These are phyloP conservation scores for Hydrozoanthus tunicans DNA, from an alignment of 64 coral and sea anemone genomes.

Conservation along the genomic window DNA sequence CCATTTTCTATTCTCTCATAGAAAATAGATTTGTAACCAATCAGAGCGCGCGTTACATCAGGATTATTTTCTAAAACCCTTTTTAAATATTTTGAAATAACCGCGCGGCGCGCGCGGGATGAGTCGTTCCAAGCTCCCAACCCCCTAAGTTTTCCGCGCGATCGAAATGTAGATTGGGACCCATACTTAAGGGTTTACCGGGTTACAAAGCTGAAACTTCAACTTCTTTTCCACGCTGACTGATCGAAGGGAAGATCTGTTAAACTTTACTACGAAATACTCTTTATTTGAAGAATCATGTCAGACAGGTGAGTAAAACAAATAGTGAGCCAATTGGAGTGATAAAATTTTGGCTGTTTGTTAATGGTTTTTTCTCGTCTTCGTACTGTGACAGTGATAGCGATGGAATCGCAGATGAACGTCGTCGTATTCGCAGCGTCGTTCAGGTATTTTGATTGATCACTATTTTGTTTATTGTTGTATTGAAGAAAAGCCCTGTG, in stretches of 20 bases:
- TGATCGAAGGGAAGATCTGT: neutral
- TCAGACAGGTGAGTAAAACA: constrained; percentile 24
- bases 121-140: too few relatives aligned
- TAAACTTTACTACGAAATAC: neutral
- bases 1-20: too few relatives aligned
- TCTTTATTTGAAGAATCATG: neutral
- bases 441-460: constrained; percentile 12
- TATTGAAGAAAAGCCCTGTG: neutral
- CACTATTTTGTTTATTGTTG: neutral
- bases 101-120: too few relatives aligned
- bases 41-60: too few relatives aligned
- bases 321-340: neutral
- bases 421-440: constrained; percentile 34
- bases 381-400: constrained; percentile 17
- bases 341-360: neutral
- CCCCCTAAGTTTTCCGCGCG: too few relatives aligned
- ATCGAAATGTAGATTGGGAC: too few relatives aligned
- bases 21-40: too few relatives aligned
- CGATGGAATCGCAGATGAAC: constrained; percentile 29
- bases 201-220: neutral
- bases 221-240: neutral
- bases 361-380: neutral
- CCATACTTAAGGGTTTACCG: neutral
- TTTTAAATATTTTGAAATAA: too few relatives aligned
- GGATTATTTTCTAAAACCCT: too few relatives aligned